Evolutionary conservation across 2,888 invertebrate species (phyloP).

Genomic region (Brassicogethes aeneus): DNA sequence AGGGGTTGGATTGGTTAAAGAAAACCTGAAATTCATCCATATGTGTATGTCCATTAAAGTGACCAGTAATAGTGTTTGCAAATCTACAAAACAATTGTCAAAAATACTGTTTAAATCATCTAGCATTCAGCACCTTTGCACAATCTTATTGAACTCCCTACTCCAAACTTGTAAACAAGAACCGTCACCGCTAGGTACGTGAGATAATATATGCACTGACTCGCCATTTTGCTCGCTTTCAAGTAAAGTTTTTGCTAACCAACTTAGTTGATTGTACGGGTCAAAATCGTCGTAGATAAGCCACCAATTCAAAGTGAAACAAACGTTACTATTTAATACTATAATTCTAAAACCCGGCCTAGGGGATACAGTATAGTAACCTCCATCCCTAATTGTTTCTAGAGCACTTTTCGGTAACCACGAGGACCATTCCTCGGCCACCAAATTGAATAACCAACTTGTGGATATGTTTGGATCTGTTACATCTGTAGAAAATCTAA

Average conservation of each 20-base stretch:
- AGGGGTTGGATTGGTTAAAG: conserved; percentile 47
- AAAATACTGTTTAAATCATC: neutral
- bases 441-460: conserved; percentile 65
- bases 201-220: conserved; percentile 73
- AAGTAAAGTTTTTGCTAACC: conserved; percentile 51
- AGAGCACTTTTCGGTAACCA: conserved; percentile 46
- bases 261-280: conserved; percentile 67
- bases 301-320: conserved; percentile 61
- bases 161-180: conserved; percentile 63
- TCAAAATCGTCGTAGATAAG: conserved; percentile 50
- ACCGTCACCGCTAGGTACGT: conserved; percentile 66
- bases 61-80: conserved; percentile 74
- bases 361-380: conserved; percentile 64
- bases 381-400: conserved; percentile 53
- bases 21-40: conserved; percentile 64
- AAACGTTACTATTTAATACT: conserved; percentile 71
- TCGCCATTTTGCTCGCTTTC: conserved; percentile 53
- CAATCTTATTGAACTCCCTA: conserved; percentile 57
- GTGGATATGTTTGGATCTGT: conserved; percentile 40
- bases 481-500: conserved; percentile 20
- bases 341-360: conserved; percentile 63
- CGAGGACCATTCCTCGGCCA: conserved; percentile 58
- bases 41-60: conserved; percentile 80
- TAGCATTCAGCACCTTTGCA: conserved; percentile 47
- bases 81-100: too few relatives aligned